A percentile compares a stretch with the other conserved stretches of the same genome.
These are phyloP conservation scores for Aphelinus certus DNA, from an alignment of 1,140 invertebrate species.

Conservation along the genomic window DNA sequence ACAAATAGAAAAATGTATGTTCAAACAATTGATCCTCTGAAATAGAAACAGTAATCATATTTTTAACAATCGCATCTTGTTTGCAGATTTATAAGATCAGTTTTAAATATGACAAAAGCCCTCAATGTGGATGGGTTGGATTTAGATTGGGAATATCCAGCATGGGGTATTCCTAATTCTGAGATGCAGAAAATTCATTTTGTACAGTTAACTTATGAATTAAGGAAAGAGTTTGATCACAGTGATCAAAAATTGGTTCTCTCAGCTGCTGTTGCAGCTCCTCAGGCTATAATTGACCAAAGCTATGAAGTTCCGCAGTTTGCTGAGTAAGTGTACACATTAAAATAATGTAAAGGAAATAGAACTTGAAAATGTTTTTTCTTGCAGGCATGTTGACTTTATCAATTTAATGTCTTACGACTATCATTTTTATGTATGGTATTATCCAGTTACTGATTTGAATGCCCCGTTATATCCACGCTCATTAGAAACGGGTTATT, in stretches of 20 bases:
- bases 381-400: slow-evolving; percentile 79
- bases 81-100: slow-evolving; percentile 74
- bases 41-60: background rate
- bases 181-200: slow-evolving; percentile 76
- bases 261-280: slow-evolving; percentile 81
- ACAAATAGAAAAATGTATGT: slow-evolving; percentile 70
- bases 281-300: slow-evolving; percentile 75
- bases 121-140: slow-evolving; percentile 83
- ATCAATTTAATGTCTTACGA: slow-evolving; percentile 92
- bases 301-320: slow-evolving; percentile 81
- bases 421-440: slow-evolving; percentile 81
- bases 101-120: slow-evolving; percentile 70
- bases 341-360: too few relatives aligned
- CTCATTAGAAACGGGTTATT: slow-evolving; percentile 71
- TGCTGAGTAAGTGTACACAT: slow-evolving; percentile 69
- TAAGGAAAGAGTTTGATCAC: slow-evolving; percentile 71
- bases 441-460: slow-evolving; percentile 82
- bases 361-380: slow-evolving; percentile 9
- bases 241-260: slow-evolving; percentile 71
- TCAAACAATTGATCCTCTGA: too few relatives aligned
- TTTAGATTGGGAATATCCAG: slow-evolving; percentile 89
- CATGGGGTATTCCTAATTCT: slow-evolving; percentile 51
- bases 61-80: slow-evolving; percentile 15
- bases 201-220: slow-evolving; percentile 75
- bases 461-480: slow-evolving; percentile 81